Evolutionary conservation across 2,888 invertebrate genomes (phyloP).

Genomic region (Mongoloraphidia duomilia): DNA sequence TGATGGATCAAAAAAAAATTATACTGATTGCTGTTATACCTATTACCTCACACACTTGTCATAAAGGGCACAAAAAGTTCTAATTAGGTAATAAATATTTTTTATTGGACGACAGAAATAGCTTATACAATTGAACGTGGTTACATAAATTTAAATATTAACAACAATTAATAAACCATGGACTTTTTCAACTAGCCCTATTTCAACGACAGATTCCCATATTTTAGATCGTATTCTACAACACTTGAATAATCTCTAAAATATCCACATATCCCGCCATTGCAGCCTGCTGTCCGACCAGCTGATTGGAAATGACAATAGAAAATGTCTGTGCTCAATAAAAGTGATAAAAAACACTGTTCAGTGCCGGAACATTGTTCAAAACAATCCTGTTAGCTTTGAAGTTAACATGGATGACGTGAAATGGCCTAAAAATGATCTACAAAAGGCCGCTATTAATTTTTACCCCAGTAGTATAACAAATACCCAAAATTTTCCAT

Average conservation of each 20-base stretch:
- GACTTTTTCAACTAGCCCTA: no score
- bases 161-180: no score
- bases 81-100: no score
- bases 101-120: no score
- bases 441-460: background rate
- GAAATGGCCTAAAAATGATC: constrained; percentile 6
- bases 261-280: constrained; percentile 3
- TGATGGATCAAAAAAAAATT: no score
- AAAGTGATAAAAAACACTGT: constrained; percentile 1
- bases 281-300: constrained; percentile 1
- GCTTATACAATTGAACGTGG: no score
- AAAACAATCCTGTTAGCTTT: constrained; percentile 1
- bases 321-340: constrained; percentile 8
- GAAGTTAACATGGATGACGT: constrained; percentile 4
- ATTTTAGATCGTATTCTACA: background rate
- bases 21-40: no score
- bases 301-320: constrained; percentile 7
- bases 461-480: background rate
- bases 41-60: no score
- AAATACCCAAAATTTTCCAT: background rate
- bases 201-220: background rate
- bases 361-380: constrained; percentile 1
- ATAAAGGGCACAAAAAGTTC: no score
- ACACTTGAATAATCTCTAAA: constrained; percentile 4
- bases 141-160: no score